phyloP scores from a whole-genome alignment of 2,888 invertebrate genomes.

The Stratiomys singularior region DNA sequence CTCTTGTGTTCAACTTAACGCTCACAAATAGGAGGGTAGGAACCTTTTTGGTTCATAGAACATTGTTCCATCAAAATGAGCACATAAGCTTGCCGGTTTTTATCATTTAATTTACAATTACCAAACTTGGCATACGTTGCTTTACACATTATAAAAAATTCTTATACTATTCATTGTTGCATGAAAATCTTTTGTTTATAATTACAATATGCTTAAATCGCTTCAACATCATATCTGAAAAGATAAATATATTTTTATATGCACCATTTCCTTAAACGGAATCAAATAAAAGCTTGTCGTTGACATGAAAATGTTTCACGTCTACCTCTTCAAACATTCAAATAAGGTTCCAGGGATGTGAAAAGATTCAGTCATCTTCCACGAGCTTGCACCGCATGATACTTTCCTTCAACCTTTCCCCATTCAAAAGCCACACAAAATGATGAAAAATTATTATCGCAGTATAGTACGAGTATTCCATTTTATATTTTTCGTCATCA shows the following conservation, averaged over 20 bases:
- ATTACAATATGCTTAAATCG: background rate
- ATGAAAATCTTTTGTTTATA: no score
- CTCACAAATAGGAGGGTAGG: no score
- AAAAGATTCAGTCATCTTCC: background rate
- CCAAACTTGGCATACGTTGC: no score
- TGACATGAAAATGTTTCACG: conserved; percentile 34
- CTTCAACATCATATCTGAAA: background rate
- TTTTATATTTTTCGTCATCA: conserved; percentile 26
- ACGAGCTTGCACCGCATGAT: conserved; percentile 14
- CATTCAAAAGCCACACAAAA: conserved; percentile 10
- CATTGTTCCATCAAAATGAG: no score
- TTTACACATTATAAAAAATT: no score
- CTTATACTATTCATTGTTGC: no score
- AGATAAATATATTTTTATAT: background rate
- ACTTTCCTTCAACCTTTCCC: conserved; percentile 38
- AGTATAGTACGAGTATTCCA: conserved; percentile 35
- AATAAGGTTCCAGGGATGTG: conserved; percentile 5
- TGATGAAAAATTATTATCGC: conserved; percentile 16
- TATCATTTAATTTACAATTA: no score
- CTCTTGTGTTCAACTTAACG: no score
- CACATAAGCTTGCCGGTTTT: no score
- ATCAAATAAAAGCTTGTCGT: conserved; percentile 10
- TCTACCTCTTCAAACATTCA: conserved; percentile 34
- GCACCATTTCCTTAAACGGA: background rate
- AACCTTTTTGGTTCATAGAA: no score